Percentiles rank a stretch among this genome's conserved stretches.
Evolutionary conservation across 2,888 invertebrate genomes (phyloP).

Genomic region (Phyllotreta cruciferae): DNA sequence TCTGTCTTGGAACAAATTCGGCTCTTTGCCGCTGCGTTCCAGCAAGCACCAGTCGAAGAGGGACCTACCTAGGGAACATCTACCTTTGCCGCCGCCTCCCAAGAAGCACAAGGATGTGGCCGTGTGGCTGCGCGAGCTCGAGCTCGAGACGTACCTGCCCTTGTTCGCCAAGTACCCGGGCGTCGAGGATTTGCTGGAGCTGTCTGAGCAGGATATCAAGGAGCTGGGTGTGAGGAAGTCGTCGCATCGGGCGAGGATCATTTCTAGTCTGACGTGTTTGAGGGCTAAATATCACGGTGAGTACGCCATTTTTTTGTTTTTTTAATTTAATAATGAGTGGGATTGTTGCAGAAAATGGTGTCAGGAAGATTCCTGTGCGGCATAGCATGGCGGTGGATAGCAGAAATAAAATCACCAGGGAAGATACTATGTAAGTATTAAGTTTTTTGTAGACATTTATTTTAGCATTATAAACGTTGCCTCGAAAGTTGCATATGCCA

Average conservation of each 20-base stretch:
- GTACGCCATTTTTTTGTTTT: conserved; percentile 22
- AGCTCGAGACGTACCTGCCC: conserved; percentile 65
- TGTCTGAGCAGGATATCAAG: conserved; percentile 67
- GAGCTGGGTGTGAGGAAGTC: conserved; percentile 69
- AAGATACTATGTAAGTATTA: conserved; percentile 55
- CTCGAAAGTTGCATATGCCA: too few species aligned
- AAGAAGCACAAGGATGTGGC: conserved; percentile 65
- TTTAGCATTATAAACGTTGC: too few species aligned
- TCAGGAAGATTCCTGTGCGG: conserved; percentile 50
- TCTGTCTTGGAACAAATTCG: conserved; percentile 55
- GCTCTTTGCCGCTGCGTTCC: conserved; percentile 54
- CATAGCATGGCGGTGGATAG: conserved; percentile 63
- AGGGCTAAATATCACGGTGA: conserved; percentile 68
- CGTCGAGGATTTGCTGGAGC: conserved; percentile 66
- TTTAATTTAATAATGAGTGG: conserved; percentile 2
- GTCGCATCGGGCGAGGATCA: conserved; percentile 69
- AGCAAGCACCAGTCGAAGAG: conserved; percentile 46
- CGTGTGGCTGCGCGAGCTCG: conserved; percentile 68
- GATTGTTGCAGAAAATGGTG: conserved; percentile 47
- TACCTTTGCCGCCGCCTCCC: conserved; percentile 31
- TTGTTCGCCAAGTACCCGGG: conserved; percentile 63
- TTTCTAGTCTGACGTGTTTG: conserved; percentile 69
- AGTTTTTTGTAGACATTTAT: too few species aligned
- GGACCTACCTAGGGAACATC: too few species aligned
- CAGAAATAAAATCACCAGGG: conserved; percentile 50